Percentiles rank a stretch among this genome's conserved stretches.
Conservation (phyloP, 2,888 invertebrate genomes). For the Drosophila rubida region DNA sequence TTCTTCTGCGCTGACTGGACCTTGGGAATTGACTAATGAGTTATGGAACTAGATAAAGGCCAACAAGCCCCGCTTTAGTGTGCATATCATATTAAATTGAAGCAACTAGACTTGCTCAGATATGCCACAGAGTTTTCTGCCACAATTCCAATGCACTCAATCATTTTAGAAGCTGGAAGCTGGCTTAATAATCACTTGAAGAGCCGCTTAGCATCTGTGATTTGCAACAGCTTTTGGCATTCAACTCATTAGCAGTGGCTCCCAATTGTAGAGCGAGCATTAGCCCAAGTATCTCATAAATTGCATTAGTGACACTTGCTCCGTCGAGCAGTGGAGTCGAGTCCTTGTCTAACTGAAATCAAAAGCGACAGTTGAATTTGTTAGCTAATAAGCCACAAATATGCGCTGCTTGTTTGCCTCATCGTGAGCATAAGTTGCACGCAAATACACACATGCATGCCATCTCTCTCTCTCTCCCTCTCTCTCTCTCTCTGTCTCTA, state of each 20-base stretch:
- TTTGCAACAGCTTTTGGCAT: conserved; percentile 20
- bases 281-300: conserved; percentile 48
- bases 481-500: neutral
- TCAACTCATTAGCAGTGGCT: conserved; percentile 28
- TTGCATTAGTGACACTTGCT: conserved; percentile 64
- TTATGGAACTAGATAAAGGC: neutral
- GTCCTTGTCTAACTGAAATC: conserved; percentile 44
- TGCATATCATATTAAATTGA: neutral
- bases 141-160: neutral
- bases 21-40: neutral
- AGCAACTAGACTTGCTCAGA: neutral
- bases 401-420: conserved; percentile 42
- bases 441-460: neutral
- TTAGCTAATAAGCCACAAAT: conserved; percentile 58
- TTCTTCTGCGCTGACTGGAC: neutral
- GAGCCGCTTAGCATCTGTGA: conserved; percentile 18
- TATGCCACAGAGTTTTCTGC: neutral
- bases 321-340: neutral
- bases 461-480: neutral
- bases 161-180: neutral
- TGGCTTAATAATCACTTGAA: neutral
- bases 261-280: conserved; percentile 9
- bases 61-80: neutral
- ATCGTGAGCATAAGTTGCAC: conserved; percentile 55
- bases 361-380: conserved; percentile 65